Conservation (phyloP, 2,113 vertebrate species). For the Tetraodon nigroviridis region DNA sequence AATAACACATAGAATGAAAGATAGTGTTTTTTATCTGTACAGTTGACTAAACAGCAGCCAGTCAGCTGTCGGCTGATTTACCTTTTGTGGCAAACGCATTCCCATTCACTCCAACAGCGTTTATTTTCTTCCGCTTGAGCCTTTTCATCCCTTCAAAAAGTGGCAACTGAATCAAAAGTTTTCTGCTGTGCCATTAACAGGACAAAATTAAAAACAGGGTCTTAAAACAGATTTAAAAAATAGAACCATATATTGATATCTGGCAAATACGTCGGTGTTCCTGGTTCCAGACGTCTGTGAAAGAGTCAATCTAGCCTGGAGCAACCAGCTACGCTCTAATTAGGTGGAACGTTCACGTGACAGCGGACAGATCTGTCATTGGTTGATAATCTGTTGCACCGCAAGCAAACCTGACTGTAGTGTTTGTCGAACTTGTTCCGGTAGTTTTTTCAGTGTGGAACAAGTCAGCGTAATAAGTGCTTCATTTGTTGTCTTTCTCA, state of each 20-base stretch:
- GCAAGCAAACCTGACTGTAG: conserved; percentile 23
- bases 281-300: conserved; percentile 24
- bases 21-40: background rate
- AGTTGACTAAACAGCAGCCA: background rate
- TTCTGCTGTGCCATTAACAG: conserved; percentile 5
- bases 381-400: background rate
- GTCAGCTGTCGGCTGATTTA: conserved; percentile 14
- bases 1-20: background rate
- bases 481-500: too few relatives aligned
- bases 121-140: conserved; percentile 58
- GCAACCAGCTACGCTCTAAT: conserved; percentile 4
- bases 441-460: background rate
- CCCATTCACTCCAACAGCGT: conserved; percentile 36
- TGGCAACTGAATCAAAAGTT: background rate
- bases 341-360: conserved; percentile 35
- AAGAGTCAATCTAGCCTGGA: background rate
- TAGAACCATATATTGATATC: background rate
- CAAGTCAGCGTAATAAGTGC: too few relatives aligned
- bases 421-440: conserved; percentile 18
- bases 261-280: background rate
- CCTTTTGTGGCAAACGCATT: conserved; percentile 56
- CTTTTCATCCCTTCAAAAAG: conserved; percentile 65
- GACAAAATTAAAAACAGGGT: background rate
- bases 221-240: conserved; percentile 2
- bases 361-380: background rate